phyloP scores from a whole-genome alignment of 2,113 vertebrate species.

The Notarius quadriscutis region DNA sequence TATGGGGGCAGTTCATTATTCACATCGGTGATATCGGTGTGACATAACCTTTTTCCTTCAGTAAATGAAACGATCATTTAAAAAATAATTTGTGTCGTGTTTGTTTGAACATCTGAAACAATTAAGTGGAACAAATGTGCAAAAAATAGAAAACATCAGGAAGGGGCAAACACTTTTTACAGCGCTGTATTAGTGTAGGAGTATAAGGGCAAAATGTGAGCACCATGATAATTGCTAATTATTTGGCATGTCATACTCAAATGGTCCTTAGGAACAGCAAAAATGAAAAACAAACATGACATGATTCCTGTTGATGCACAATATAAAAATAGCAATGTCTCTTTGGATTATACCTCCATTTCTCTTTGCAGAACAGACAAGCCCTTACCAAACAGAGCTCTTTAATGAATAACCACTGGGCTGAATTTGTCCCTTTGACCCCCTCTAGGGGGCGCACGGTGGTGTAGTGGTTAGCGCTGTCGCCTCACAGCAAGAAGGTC shows the following conservation, averaged over 20 bases:
- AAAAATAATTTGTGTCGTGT: too few species aligned
- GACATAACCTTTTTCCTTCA: too few species aligned
- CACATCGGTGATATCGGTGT: too few species aligned
- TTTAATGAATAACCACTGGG: not conserved
- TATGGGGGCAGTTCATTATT: too few species aligned
- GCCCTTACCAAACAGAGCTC: not conserved
- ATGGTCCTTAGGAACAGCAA: not conserved
- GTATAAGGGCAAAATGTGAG: not conserved
- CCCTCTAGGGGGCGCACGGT: not conserved
- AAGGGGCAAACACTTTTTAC: not conserved
- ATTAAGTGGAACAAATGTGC: too few species aligned
- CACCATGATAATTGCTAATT: not conserved
- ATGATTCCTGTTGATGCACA: not conserved
- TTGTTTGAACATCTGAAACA: too few species aligned
- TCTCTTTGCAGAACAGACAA: not conserved
- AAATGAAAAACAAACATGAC: not conserved
- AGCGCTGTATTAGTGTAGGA: not conserved
- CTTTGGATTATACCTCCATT: not conserved
- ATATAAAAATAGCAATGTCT: not conserved
- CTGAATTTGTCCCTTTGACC: slow-evolving; percentile 12
- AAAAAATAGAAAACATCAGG: not conserved
- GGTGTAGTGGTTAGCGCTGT: too few species aligned
- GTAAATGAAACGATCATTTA: too few species aligned
- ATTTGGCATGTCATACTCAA: not conserved
- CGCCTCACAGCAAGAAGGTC: too few species aligned